A percentile compares a stretch with the other conserved stretches of the same genome.
Evolutionary conservation across 2,797 vertebrate species (phyloP).

Genomic region (Rhinoraja longicauda): DNA sequence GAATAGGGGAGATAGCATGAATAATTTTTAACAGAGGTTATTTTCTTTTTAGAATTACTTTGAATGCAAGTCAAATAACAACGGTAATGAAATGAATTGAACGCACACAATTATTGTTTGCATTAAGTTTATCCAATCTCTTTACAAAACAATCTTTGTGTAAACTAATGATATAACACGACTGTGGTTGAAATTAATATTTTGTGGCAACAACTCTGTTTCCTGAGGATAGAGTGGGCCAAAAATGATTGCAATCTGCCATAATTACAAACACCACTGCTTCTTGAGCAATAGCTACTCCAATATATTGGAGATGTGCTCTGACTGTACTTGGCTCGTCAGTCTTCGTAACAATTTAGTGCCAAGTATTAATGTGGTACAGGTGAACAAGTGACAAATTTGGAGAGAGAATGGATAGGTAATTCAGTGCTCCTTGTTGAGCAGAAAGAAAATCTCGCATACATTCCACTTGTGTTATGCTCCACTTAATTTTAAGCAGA

Average conservation of each 20-base stretch:
- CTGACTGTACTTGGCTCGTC: background rate
- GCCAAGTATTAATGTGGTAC: background rate
- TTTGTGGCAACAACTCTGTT: slow-evolving; percentile 11
- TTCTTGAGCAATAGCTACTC: background rate
- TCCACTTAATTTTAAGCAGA: no score
- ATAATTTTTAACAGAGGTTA: slow-evolving; percentile 6
- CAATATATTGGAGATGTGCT: background rate
- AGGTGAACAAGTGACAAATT: background rate
- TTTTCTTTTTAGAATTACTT: background rate
- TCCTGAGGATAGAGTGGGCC: background rate
- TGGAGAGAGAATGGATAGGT: background rate
- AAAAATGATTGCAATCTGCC: background rate
- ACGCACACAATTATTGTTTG: slow-evolving; percentile 25
- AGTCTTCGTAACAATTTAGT: background rate
- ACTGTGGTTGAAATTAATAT: slow-evolving; percentile 24
- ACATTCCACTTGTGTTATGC: background rate
- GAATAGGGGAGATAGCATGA: background rate
- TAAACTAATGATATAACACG: background rate
- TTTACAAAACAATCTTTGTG: background rate
- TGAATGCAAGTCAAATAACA: background rate
- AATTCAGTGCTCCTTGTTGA: background rate
- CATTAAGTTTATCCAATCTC: slow-evolving; percentile 1
- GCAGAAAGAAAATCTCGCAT: background rate
- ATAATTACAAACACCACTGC: background rate
- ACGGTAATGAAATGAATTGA: slow-evolving; percentile 3